phyloP scores from a whole-genome alignment of 2,888 invertebrate species.

The Enchytraeus crypticus region DNA sequence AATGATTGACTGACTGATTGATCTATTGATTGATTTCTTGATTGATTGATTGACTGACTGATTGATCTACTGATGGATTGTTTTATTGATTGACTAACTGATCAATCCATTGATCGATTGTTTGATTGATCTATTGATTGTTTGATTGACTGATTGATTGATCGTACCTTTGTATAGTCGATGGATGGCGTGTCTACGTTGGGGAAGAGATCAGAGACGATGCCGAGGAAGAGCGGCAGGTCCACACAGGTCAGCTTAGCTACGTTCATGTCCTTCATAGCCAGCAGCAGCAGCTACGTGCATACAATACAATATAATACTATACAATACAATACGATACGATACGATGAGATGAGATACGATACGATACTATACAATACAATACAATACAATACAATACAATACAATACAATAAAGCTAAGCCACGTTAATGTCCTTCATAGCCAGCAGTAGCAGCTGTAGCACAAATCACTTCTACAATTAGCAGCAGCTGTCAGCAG shows the following conservation, averaged over 20 bases:
- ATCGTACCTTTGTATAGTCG: conserved; percentile 67
- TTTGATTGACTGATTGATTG: too few relatives aligned
- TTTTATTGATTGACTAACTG: too few relatives aligned
- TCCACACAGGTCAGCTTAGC: conserved; percentile 75
- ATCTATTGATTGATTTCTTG: too few relatives aligned
- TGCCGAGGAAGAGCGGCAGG: conserved; percentile 73
- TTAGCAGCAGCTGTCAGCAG: not conserved
- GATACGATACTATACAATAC: too few relatives aligned
- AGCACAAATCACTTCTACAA: not conserved
- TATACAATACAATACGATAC: not conserved
- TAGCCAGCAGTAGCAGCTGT: not conserved
- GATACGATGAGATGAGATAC: too few relatives aligned
- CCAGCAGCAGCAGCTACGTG: conserved; percentile 61
- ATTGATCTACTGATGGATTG: too few relatives aligned
- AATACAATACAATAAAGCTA: too few relatives aligned
- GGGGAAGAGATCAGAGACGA: conserved; percentile 78
- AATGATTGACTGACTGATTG: too few relatives aligned
- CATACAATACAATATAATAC: conserved; percentile 21
- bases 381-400: too few relatives aligned
- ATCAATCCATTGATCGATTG: too few relatives aligned
- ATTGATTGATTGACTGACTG: too few relatives aligned
- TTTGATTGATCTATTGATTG: too few relatives aligned
- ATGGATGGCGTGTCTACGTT: conserved; percentile 64
- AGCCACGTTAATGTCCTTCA: not conserved
- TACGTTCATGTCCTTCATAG: conserved; percentile 85